Evolutionary conservation across 2,888 invertebrate species (phyloP).

Genomic region (Pollenia labialis): DNA sequence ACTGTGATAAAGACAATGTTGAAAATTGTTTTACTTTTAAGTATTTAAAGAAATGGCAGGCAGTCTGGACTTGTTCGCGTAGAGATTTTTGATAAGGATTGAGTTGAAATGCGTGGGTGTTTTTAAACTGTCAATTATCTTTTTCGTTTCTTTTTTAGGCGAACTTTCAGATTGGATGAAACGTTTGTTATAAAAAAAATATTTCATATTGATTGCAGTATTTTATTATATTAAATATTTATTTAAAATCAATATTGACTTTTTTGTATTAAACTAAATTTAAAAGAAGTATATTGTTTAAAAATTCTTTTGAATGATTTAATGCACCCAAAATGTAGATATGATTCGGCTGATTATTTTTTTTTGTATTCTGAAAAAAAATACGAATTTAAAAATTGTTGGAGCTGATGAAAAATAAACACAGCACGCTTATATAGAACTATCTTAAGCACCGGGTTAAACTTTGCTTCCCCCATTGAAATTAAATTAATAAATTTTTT

Average conservation of each 20-base stretch:
- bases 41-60: slow-evolving; percentile 49
- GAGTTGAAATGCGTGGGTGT: slow-evolving; percentile 63
- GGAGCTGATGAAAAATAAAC: too few relatives aligned
- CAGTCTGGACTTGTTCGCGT: not conserved
- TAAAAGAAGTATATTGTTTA: not conserved
- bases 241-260: slow-evolving; percentile 27
- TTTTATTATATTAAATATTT: not conserved
- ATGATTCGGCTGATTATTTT: not conserved
- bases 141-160: not conserved
- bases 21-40: slow-evolving; percentile 18
- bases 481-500: too few relatives aligned
- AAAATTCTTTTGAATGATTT: not conserved
- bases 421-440: too few relatives aligned
- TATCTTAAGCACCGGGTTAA: too few relatives aligned
- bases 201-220: slow-evolving; percentile 24
- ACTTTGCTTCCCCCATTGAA: too few relatives aligned
- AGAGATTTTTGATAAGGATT: not conserved
- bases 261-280: not conserved
- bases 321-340: slow-evolving; percentile 1
- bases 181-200: slow-evolving; percentile 28
- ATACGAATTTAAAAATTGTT: too few relatives aligned
- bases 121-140: slow-evolving; percentile 48
- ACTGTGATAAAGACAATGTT: slow-evolving; percentile 20
- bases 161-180: not conserved
- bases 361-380: too few relatives aligned